Evolutionary conservation across 1,140 invertebrate species (phyloP), one percentile per base, ranked within the genome.

Genomic region (Eumaeus atala): DNA sequence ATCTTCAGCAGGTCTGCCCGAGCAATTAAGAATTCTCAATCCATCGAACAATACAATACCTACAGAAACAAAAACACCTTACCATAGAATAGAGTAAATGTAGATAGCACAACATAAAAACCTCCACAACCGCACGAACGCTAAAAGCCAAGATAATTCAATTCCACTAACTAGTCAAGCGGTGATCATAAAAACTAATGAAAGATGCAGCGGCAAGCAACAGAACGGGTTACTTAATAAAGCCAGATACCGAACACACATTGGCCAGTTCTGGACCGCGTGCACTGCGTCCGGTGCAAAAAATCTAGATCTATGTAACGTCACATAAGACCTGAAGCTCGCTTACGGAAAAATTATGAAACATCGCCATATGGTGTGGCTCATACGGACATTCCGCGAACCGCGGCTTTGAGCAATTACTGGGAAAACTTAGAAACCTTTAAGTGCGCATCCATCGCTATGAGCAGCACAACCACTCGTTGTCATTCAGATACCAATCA

Each of bases 281-380:
- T 21, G 55, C 48, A 60, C 58, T 51, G 49, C 42, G 37, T 57
- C 48, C 48, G 48, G 48, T 50, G 34, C 48, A 50, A 50, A 50
- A 50, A 44, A 16, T 44, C 16, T 44, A 28, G 21, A 28, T 28
- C 5, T 14, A 44, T 44, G 40, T 44, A 44, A 44, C 40, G 14
- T 17, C 40, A 53, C 33, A 50, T 28, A 50, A 50, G 17, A 50
- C 34, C 48, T 33, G 10, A 9, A 53, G 16, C 12, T 35, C 12
- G 51, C 59, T 62, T 61, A 62, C 59, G 58, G 67, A 64, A 64
- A 66, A 62, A 62, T 70, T 64, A 70, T 70, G 62, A 67, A 64
- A 66, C 64, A 57, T 37, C 51, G 59, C 62, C 66, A 65, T 69
- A 67, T 66, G 57, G 58, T 17, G 21, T 28, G 21, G 2, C 37